phyloP scores from a whole-genome alignment of 2,888 invertebrate species.

The Diarsia dahlii region DNA sequence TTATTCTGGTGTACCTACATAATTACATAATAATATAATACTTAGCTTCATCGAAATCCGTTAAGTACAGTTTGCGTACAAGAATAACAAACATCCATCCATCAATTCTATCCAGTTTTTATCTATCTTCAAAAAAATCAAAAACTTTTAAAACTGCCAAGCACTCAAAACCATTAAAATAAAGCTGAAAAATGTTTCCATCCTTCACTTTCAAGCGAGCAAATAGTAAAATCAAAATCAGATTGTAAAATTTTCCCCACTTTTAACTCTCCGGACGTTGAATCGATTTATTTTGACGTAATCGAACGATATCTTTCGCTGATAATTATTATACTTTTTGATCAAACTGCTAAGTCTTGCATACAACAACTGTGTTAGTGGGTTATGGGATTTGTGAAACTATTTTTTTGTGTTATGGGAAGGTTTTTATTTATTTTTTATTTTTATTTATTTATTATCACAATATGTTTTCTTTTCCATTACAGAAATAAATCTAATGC shows the following conservation, averaged over 20 bases:
- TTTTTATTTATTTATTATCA: too few relatives aligned
- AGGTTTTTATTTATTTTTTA: too few relatives aligned
- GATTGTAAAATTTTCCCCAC: slow-evolving; percentile 50
- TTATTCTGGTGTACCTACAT: too few relatives aligned
- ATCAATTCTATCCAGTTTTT: background rate
- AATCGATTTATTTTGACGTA: slow-evolving; percentile 59
- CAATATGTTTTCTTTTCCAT: too few relatives aligned
- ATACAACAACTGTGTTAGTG: slow-evolving; percentile 3
- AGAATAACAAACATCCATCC: too few relatives aligned
- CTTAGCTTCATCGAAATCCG: too few relatives aligned
- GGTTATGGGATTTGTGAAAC: background rate
- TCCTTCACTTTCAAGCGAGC: slow-evolving; percentile 12
- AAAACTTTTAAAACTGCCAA: background rate
- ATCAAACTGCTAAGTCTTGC: slow-evolving; percentile 20
- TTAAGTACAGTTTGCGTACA: too few relatives aligned
- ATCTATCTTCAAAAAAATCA: background rate
- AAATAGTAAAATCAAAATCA: slow-evolving; percentile 48
- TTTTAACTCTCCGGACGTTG: slow-evolving; percentile 43
- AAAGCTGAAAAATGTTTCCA: background rate
- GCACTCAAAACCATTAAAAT: background rate
- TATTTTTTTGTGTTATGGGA: too few relatives aligned
- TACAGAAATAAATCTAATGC: too few relatives aligned
- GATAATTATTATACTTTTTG: slow-evolving; percentile 41
- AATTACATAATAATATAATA: too few relatives aligned
- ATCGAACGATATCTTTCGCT: slow-evolving; percentile 48